These are phyloP conservation scores for Holothuria leucospilota DNA, from an alignment of 53 echinoderm and acorn worm genomes.

Conservation along the genomic window DNA sequence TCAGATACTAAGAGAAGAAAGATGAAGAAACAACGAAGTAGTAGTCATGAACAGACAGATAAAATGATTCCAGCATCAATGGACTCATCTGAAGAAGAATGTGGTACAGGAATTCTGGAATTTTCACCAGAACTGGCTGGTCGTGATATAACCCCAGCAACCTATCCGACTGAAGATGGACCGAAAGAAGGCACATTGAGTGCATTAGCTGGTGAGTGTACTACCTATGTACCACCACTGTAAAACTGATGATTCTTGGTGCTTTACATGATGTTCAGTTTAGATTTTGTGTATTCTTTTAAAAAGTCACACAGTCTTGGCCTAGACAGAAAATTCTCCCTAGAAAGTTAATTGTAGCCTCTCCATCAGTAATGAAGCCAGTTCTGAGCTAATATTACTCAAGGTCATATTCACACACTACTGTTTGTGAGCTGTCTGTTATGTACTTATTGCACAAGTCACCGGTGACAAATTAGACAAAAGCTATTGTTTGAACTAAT, in stretches of 20 bases:
- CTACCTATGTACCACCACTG: neutral
- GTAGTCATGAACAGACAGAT: slow-evolving; percentile 40
- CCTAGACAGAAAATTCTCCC: too few relatives aligned
- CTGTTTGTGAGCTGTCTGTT: too few relatives aligned
- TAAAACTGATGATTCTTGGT: slow-evolving; percentile 23
- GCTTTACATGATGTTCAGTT: neutral
- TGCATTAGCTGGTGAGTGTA: slow-evolving; percentile 86
- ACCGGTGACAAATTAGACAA: too few relatives aligned
- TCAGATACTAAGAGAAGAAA: slow-evolving; percentile 27
- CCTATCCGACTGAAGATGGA: slow-evolving; percentile 51
- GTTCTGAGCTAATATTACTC: too few relatives aligned
- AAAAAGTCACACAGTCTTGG: too few relatives aligned
- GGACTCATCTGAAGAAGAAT: slow-evolving; percentile 85
- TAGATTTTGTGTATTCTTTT: too few relatives aligned
- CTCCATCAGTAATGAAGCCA: too few relatives aligned
- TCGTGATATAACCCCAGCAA: slow-evolving; percentile 94
- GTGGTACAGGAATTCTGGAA: slow-evolving; percentile 96
- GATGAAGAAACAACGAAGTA: slow-evolving; percentile 21
- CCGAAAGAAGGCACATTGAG: slow-evolving; percentile 69
- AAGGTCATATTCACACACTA: too few relatives aligned
- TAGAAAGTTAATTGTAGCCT: too few relatives aligned
- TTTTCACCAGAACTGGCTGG: slow-evolving; percentile 98
- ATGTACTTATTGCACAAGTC: too few relatives aligned
- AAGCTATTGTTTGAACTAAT: too few relatives aligned
- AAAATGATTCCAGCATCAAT: slow-evolving; percentile 71